Evolutionary conservation across 2,113 vertebrate species (phyloP).

Genomic region (Gallinago undulata): DNA sequence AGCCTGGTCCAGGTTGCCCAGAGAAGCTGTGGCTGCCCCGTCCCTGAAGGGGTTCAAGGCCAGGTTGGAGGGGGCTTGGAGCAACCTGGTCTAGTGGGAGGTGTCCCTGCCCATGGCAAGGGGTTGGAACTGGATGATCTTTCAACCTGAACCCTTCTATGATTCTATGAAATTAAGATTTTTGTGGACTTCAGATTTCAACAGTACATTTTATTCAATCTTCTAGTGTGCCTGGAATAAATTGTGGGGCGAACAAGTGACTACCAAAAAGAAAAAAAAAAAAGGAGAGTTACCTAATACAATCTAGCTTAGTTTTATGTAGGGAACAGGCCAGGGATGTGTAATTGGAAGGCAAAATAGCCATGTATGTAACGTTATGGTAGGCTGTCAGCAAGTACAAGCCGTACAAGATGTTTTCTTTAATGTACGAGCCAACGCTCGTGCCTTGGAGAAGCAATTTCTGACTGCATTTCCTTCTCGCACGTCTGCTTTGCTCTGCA

Average conservation of each 20-base stretch:
- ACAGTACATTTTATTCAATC: neutral
- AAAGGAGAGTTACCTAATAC: neutral
- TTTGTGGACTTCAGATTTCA: neutral
- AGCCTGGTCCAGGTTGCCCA: too few relatives aligned
- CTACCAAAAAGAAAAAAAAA: neutral
- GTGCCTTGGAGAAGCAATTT: neutral
- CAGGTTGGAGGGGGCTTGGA: too few relatives aligned
- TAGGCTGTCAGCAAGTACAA: neutral
- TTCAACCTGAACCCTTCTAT: too few relatives aligned
- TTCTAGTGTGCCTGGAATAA: neutral
- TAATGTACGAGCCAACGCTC: neutral
- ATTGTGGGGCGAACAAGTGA: neutral
- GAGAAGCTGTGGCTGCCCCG: too few relatives aligned
- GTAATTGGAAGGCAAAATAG: neutral
- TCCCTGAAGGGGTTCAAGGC: too few relatives aligned
- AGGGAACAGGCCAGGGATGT: neutral
- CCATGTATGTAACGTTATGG: neutral
- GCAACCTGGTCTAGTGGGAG: too few relatives aligned
- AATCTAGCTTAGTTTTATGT: neutral
- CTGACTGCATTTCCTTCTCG: neutral
- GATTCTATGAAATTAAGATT: neutral
- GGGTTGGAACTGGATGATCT: too few relatives aligned
- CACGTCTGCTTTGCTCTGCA: neutral
- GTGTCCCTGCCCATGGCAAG: too few relatives aligned
- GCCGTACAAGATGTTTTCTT: neutral